Conservation (phyloP, 2,888 invertebrate species). For the Seladonia tumulorum region DNA sequence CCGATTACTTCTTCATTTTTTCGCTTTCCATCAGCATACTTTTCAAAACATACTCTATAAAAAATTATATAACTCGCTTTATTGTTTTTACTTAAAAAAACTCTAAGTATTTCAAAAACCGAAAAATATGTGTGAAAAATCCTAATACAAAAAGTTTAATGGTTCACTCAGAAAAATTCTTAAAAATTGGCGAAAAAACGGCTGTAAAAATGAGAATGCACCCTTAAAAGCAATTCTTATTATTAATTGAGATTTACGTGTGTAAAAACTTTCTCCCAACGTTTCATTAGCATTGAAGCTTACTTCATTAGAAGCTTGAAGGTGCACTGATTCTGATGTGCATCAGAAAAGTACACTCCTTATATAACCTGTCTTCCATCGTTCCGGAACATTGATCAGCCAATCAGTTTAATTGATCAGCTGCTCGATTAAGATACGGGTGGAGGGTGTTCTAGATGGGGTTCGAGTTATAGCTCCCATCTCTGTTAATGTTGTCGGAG, state of each 20-base stretch:
- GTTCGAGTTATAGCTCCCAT: background rate
- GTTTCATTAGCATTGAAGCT: background rate
- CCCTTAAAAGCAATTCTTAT: background rate
- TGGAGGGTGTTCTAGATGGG: background rate
- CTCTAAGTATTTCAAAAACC: background rate
- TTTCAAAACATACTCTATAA: no score
- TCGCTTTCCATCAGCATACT: no score
- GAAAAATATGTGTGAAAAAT: background rate
- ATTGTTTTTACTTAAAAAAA: no score
- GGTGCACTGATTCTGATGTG: background rate
- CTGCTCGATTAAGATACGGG: background rate
- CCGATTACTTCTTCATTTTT: no score
- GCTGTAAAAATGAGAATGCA: no score
- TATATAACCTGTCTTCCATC: background rate
- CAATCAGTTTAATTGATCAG: constrained; percentile 2
- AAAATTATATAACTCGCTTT: no score
- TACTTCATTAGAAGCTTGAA: background rate
- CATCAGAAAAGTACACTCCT: constrained; percentile 9
- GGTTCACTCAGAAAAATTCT: background rate
- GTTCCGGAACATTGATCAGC: constrained; percentile 1
- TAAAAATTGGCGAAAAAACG: background rate
- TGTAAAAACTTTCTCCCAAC: background rate
- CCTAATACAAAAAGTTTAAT: background rate
- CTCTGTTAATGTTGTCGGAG: background rate
- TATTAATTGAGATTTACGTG: background rate